Evolutionary conservation across 1,140 invertebrate genomes (phyloP).

Genomic region (Monomorium pharaonis): DNA sequence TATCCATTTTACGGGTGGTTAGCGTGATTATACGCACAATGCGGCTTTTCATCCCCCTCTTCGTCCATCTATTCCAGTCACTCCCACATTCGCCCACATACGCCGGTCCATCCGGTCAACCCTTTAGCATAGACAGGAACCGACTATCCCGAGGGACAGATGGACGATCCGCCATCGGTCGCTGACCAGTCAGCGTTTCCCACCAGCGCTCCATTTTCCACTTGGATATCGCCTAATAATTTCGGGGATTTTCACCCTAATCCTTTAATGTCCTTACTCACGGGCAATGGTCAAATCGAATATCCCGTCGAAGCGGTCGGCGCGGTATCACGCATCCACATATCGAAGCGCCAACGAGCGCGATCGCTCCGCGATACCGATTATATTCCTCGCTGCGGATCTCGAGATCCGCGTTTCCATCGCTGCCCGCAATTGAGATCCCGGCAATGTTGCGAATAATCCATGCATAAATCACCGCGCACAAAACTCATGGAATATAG

Average conservation of each 20-base stretch:
- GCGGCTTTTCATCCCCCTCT: constrained; percentile 76
- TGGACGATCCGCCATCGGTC: constrained; percentile 62
- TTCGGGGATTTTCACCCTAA: constrained; percentile 76
- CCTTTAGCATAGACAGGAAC: constrained; percentile 68
- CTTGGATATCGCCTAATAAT: constrained; percentile 76
- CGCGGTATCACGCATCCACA: constrained; percentile 66
- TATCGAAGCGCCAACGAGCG: constrained; percentile 44
- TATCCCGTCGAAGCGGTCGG: constrained; percentile 63
- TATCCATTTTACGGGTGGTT: constrained; percentile 76
- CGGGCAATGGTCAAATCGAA: constrained; percentile 71
- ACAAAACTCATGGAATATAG: not conserved
- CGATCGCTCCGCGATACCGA: constrained; percentile 62
- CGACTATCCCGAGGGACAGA: constrained; percentile 72
- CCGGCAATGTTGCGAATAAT: not conserved
- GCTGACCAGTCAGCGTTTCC: constrained; percentile 68
- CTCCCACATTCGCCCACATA: constrained; percentile 31
- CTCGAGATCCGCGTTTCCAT: constrained; percentile 41
- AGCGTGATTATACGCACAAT: constrained; percentile 83
- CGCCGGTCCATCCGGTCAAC: constrained; percentile 38
- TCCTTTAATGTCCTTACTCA: constrained; percentile 76
- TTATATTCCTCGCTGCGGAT: constrained; percentile 67
- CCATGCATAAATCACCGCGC: not conserved
- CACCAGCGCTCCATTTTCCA: constrained; percentile 72
- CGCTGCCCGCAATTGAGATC: not conserved
- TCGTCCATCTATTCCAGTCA: constrained; percentile 61